A percentile compares a stretch with the other conserved stretches of the same genome.
Conservation (phyloP, 1,140 invertebrate species). For the Mizuhopecten yessoensis region DNA sequence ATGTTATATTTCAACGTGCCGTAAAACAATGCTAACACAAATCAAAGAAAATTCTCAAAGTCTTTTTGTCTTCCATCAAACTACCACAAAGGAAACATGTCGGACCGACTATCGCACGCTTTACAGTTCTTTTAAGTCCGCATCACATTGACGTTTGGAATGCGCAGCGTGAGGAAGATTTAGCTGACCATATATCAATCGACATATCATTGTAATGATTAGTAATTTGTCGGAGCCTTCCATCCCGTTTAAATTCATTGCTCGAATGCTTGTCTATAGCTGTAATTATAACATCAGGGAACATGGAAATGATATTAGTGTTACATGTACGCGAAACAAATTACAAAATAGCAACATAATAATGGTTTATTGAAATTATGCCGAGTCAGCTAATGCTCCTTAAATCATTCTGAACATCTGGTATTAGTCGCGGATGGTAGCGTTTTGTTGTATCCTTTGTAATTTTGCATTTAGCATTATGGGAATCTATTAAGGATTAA, state of each 20-base stretch:
- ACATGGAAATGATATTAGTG: not conserved
- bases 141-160: not conserved
- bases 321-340: not conserved
- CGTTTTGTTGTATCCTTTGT: too few species aligned
- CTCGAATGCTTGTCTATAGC: not conserved
- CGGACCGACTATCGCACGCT: too few species aligned
- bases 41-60: too few species aligned
- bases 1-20: too few species aligned
- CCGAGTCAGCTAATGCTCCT: not conserved
- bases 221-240: not conserved
- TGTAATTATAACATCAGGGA: not conserved
- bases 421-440: not conserved
- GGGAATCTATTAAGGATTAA: too few species aligned
- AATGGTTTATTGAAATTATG: not conserved
- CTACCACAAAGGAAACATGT: too few species aligned
- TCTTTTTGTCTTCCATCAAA: too few species aligned
- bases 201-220: not conserved
- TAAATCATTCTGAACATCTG: not conserved
- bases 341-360: not conserved
- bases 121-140: too few species aligned
- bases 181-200: not conserved
- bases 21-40: too few species aligned
- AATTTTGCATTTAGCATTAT: too few species aligned
- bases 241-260: not conserved
- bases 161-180: not conserved